A percentile compares a stretch with the other conserved stretches of the same genome.
Conservation (phyloP, 2,797 vertebrate genomes). For the Remorina albescens region DNA sequence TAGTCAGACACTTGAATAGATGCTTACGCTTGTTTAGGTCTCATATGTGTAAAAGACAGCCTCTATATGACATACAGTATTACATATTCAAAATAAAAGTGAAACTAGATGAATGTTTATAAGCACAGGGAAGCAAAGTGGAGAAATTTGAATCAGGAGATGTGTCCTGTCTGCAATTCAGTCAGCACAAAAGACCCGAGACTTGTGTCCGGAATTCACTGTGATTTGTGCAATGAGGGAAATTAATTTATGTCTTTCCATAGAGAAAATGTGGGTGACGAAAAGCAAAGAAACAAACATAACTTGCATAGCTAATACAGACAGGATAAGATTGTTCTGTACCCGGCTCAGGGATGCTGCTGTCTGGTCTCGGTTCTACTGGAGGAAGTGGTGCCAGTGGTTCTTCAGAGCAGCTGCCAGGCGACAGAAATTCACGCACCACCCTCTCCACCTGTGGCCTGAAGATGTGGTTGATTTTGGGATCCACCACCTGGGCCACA, state of each 20-base stretch:
- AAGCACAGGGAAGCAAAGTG: background rate
- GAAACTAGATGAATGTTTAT: too few species aligned
- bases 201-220: background rate
- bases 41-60: too few species aligned
- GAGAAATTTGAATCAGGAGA: background rate
- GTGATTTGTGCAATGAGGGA: background rate
- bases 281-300: background rate
- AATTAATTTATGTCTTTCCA: background rate
- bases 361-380: constrained; percentile 85
- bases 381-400: constrained; percentile 57
- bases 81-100: background rate
- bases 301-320: background rate
- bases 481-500: constrained; percentile 98
- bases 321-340: background rate
- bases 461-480: constrained; percentile 98
- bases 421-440: constrained; percentile 94
- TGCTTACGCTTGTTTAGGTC: background rate
- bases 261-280: background rate
- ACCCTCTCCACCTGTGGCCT: constrained; percentile 97
- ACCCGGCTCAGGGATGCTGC: constrained; percentile 85
- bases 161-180: background rate
- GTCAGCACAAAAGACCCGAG: background rate
- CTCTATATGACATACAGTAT: background rate
- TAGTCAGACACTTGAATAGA: background rate
- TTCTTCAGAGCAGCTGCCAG: constrained; percentile 89